A percentile compares a stretch with the other conserved stretches of the same genome.
Evolutionary conservation across 2,113 vertebrate genomes (phyloP).

Genomic region (Phaethornis superciliosus): DNA sequence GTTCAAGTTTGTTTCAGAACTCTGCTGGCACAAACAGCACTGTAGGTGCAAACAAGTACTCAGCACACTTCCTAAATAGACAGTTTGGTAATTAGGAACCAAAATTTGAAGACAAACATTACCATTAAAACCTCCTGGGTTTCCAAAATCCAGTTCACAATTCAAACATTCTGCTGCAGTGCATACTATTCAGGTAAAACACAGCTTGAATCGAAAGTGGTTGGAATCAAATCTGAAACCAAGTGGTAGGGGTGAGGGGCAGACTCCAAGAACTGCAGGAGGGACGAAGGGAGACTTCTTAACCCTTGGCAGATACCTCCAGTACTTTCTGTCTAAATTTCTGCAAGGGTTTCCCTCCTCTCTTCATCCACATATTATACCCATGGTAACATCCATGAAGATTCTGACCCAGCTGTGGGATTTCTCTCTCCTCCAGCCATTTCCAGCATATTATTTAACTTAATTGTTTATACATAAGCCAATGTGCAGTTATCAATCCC

Average conservation of each 20-base stretch:
- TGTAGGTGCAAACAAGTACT: background rate
- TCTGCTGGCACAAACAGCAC: background rate
- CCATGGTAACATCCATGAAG: accelerated
- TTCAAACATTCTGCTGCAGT: background rate
- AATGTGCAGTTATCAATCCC: background rate
- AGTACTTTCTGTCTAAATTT: background rate
- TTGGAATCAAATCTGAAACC: background rate
- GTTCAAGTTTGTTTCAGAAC: background rate
- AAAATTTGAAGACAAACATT: background rate
- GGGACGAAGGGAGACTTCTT: background rate
- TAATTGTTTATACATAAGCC: background rate
- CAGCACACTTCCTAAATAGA: background rate
- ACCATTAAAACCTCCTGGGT: background rate
- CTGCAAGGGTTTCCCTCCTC: background rate
- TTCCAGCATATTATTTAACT: background rate
- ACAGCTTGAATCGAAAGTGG: background rate
- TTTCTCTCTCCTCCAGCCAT: background rate
- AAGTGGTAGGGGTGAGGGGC: background rate
- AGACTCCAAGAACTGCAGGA: background rate
- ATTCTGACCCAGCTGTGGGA: background rate
- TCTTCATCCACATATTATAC: background rate
- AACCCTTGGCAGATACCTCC: background rate
- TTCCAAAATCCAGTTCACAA: background rate
- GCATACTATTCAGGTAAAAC: background rate
- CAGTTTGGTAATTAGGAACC: background rate